phyloP scores from a whole-genome alignment of 2,888 invertebrate species.

The Chamaedrilus cognettii region DNA sequence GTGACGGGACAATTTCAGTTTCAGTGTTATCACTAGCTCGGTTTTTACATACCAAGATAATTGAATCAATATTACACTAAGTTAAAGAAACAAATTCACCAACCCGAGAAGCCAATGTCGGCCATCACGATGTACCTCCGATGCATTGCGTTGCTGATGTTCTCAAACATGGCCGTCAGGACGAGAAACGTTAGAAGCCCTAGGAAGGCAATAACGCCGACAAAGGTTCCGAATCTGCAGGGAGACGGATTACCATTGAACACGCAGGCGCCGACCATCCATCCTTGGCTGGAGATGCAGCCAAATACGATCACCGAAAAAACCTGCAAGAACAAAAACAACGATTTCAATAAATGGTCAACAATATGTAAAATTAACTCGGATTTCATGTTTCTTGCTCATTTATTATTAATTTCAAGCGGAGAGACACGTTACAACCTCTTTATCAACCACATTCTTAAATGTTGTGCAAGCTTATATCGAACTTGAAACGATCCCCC shows the following conservation, averaged over 20 bases:
- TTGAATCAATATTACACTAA: background rate
- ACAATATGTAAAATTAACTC: no score
- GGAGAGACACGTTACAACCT: no score
- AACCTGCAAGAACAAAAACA: constrained; percentile 68
- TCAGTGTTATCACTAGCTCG: no score
- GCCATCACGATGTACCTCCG: constrained; percentile 92
- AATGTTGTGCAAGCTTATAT: no score
- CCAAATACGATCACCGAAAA: constrained; percentile 95
- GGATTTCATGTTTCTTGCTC: no score
- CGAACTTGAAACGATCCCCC: no score
- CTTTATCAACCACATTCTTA: no score
- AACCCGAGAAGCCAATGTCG: constrained; percentile 90
- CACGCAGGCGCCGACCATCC: constrained; percentile 80
- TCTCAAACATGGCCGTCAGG: constrained; percentile 91
- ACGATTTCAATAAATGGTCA: background rate
- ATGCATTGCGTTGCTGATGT: constrained; percentile 93
- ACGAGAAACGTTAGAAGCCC: constrained; percentile 76
- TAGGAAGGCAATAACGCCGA: constrained; percentile 91
- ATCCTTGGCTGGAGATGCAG: constrained; percentile 93
- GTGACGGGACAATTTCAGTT: no score
- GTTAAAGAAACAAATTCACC: constrained; percentile 32
- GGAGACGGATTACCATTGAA: constrained; percentile 87
- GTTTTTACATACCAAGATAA: no score
- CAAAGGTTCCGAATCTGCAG: constrained; percentile 79
- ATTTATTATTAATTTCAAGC: no score